Evolutionary conservation across 2,888 invertebrate species (phyloP), one percentile per base, ranked within the genome.

Genomic region (Caenorhabditis angaria): DNA sequence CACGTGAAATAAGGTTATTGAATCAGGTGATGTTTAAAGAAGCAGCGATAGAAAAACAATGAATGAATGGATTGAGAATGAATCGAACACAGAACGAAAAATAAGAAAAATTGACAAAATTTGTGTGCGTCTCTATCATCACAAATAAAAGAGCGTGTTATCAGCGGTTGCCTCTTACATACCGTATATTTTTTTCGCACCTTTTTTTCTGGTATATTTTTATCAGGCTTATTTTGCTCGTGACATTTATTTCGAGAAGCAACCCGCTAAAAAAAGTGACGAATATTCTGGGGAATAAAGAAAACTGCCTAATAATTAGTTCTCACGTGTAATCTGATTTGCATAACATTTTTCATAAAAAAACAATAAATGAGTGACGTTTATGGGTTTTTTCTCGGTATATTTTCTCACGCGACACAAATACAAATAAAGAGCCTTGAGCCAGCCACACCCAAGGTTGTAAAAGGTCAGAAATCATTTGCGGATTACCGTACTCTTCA

Each of bases 101-200:
- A 41, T 41, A 14, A n/a, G 41, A 41, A 14, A 14, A 41, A 41
- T 18, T 12, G 18, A 41, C 41, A 41, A 41, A 41, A 18, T 41
- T 18, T 41, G 14, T 18, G 18, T 41, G 41, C 5, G 41, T 18
- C 10, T 41, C 10, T 18, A 41, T 41, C 10, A n/a, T n/a, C 18
- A 41, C 41, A 41, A 41, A 41, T 41, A 41, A 41, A 18, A 41
- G 41, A 10, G 18, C 18, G 41, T 12, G 18, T 41, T 14, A 41
- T 41, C 18, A 41, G 10, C 41, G 18, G 41, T 41, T 41, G 41
- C 18, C 14, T 41, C 41, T 3, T 3, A 41, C 18, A 41, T 41
- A 41, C 41, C 41, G 41, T 41, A 41, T 41, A 32, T 41, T 41
- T n/a, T n/a, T 41, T 41, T 41, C 41, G 41, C 41, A 41, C 41